Base-by-base conservation (phyloP, 2,113 vertebrate species). In the Tachycineta bicolor region DNA sequence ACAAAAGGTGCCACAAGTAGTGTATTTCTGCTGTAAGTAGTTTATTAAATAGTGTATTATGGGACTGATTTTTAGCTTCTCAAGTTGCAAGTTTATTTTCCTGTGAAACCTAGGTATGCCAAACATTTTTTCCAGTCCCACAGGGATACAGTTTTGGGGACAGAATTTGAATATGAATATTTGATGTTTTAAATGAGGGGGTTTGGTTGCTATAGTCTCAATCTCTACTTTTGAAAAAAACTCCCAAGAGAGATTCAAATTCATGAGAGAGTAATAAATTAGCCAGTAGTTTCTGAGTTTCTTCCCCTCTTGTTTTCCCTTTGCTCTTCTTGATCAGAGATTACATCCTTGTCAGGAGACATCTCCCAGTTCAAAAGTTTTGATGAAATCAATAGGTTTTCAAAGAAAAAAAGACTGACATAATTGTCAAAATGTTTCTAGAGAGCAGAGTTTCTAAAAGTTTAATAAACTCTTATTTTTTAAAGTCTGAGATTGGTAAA, bases 251-350 rank as follows among this genome's bases (percentile, higher is more conserved):
- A 60, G 39, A 67, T 2, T 43, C 21, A 81, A 39, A 81, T 78
- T 49, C 73, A 50, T 33, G 21, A 74, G 20, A 74, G 65, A 84
- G 34, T 2, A 84, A 16, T 17, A 84, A 87, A 93, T 63, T 55
- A 80, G 14, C 17, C 44, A 49, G 31, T 62, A 49, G 10, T 74
- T 71, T 69, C 55, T 58, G 49, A 53, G 25, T 58, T 76, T 56
- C 4, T 11, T 3, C 1, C 4, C 2, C 5, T 23, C 15, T 34
- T 53, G 39, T 60, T 62, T 67, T 71, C 1, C 5, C 1, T 6
- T 6, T 4, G 4, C 4, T 19, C 4, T 44, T 60, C 90, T 88
- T 92, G 25, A 94, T 91, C 47, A 84, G 46, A 74, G 70, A 15
- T 83, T 73, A 55, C 4, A 55, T 70, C 5, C 9, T 60, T 63